These are phyloP conservation scores for Sebastes minor DNA, from an alignment of 2,797 vertebrate genomes.

Conservation along the genomic window DNA sequence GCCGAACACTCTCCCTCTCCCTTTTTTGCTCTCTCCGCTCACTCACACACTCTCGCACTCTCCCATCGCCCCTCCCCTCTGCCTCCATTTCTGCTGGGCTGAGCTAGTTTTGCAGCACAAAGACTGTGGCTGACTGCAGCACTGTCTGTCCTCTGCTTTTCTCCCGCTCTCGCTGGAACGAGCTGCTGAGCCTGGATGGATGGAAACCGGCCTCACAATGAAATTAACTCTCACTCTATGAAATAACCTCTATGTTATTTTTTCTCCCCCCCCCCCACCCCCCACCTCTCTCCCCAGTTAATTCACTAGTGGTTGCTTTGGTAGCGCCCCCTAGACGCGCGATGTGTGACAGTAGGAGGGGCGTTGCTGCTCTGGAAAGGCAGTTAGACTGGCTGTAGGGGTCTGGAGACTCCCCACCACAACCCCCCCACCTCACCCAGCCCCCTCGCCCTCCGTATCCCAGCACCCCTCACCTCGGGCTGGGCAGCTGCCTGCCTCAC, in stretches of 20 bases:
- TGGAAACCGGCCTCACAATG: conserved; percentile 58
- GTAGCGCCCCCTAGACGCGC: conserved; percentile 54
- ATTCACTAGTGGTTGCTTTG: conserved; percentile 38
- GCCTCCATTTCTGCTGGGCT: conserved; percentile 81
- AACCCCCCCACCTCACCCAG: background rate
- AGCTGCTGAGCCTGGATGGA: conserved; percentile 60
- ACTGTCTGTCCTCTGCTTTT: conserved; percentile 69
- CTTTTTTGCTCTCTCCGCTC: conserved; percentile 37
- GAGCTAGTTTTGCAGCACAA: conserved; percentile 83
- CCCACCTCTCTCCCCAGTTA: conserved; percentile 18
- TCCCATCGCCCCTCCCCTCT: conserved; percentile 74
- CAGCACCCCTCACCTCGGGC: conserved; percentile 72
- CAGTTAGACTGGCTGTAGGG: conserved; percentile 57
- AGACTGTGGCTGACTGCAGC: conserved; percentile 85
- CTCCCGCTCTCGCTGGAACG: conserved; percentile 48
- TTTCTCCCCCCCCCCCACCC: too few relatives aligned
- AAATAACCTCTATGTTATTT: conserved; percentile 54
- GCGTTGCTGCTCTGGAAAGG: conserved; percentile 59
- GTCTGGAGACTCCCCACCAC: conserved; percentile 43
- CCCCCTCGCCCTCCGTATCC: conserved; percentile 40
- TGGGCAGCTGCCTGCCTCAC: conserved; percentile 76
- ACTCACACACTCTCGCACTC: conserved; percentile 47
- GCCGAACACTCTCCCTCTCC: conserved; percentile 46
- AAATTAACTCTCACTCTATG: conserved; percentile 55
- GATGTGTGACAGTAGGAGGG: conserved; percentile 36